These are phyloP conservation scores for Cyclina sinensis DNA, from an alignment of 1,140 invertebrate genomes.

Conservation along the genomic window DNA sequence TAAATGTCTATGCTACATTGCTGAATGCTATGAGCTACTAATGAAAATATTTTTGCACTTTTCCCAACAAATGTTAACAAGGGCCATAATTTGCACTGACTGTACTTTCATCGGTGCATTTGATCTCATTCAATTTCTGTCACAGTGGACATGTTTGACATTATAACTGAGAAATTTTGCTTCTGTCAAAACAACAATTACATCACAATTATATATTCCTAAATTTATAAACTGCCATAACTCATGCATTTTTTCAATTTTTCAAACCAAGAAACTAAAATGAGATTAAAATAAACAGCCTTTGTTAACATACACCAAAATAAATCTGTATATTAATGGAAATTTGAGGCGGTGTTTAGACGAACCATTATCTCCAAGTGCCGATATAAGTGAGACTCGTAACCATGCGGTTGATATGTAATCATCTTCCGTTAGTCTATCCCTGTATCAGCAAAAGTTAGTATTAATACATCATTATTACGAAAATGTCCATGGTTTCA, in stretches of 20 bases:
- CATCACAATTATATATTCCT: too few relatives aligned
- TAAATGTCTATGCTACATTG: background rate
- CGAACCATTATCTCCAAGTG: constrained; percentile 81
- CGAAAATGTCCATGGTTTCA: too few relatives aligned
- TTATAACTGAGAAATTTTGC: too few relatives aligned
- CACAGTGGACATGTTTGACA: too few relatives aligned
- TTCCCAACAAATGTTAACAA: background rate
- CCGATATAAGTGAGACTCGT: constrained; percentile 74
- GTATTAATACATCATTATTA: background rate
- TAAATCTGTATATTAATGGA: background rate
- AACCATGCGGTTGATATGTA: constrained; percentile 76
- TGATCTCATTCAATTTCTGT: too few relatives aligned
- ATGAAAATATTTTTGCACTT: background rate
- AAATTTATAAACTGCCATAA: too few relatives aligned
- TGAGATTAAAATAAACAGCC: too few relatives aligned
- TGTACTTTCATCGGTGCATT: background rate
- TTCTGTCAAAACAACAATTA: too few relatives aligned
- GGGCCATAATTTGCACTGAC: background rate
- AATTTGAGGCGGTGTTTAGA: constrained; percentile 32
- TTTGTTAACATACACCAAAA: constrained; percentile 32
- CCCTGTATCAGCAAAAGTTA: constrained; percentile 76
- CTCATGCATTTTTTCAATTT: too few relatives aligned
- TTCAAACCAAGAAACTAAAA: too few relatives aligned
- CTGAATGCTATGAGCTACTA: background rate
- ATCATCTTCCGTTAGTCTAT: constrained; percentile 85